Percentiles rank a stretch among this genome's conserved stretches.
phyloP scores from a whole-genome alignment of 2,888 invertebrate genomes.

The Drosophila peninsularis region DNA sequence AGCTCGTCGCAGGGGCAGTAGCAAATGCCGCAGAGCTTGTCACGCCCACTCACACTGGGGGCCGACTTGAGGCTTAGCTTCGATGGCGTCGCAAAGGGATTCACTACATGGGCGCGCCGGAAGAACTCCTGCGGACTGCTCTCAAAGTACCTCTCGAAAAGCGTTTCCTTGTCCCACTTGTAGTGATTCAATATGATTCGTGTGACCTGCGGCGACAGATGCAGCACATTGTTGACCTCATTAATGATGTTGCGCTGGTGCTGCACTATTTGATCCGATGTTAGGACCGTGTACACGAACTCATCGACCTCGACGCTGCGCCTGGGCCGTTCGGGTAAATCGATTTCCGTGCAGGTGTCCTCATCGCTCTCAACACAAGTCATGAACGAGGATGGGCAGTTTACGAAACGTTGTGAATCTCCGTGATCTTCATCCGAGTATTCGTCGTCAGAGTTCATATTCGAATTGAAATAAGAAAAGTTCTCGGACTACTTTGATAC shows the following conservation, averaged over 20 bases:
- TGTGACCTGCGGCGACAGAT: conserved; percentile 95
- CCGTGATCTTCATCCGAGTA: conserved; percentile 73
- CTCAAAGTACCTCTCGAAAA: conserved; percentile 98
- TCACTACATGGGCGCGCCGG: conserved; percentile 96
- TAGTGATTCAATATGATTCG: conserved; percentile 98
- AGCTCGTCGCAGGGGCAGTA: conserved; percentile 94
- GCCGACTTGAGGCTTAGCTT: conserved; percentile 86
- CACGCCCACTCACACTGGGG: conserved; percentile 84
- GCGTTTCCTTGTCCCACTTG: conserved; percentile 99
- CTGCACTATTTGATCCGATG: conserved; percentile 97
- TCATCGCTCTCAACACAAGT: conserved; percentile 89
- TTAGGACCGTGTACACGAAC: conserved; percentile 96
- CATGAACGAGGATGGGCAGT: conserved; percentile 42
- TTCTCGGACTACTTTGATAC: conserved; percentile 40
- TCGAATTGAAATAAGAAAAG: conserved; percentile 45
- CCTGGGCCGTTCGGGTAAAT: conserved; percentile 89
- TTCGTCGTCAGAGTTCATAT: conserved; percentile 70
- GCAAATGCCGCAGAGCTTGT: conserved; percentile 95
- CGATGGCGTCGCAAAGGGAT: conserved; percentile 90
- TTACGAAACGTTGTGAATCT: conserved; percentile 63
- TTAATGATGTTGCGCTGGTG: conserved; percentile 98
- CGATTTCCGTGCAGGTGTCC: conserved; percentile 94
- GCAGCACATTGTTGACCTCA: conserved; percentile 97
- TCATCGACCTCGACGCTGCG: conserved; percentile 93
- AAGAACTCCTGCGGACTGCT: conserved; percentile 97